phyloP scores from a whole-genome alignment of 2,113 vertebrate genomes.

The Cochlearius cochlearius region DNA sequence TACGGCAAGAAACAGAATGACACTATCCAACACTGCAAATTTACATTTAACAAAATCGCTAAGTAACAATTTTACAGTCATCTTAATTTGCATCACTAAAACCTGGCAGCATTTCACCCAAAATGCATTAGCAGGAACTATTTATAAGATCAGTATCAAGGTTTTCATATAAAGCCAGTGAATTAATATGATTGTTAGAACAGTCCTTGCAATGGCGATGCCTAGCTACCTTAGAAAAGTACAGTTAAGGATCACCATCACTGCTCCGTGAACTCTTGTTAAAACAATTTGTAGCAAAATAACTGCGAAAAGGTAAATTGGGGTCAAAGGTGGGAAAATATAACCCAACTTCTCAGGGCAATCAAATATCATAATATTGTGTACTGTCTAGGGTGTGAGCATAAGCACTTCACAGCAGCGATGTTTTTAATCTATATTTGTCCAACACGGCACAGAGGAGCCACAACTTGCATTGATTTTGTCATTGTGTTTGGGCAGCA shows the following conservation, averaged over 20 bases:
- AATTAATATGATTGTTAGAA: constrained; percentile 60
- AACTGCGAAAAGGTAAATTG: background rate
- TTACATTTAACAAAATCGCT: constrained; percentile 76
- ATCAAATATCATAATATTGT: background rate
- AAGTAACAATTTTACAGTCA: constrained; percentile 79
- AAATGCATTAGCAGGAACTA: constrained; percentile 75
- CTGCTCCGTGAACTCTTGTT: background rate
- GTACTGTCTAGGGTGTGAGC: background rate
- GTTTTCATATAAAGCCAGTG: constrained; percentile 59
- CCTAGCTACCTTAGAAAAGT: constrained; percentile 18
- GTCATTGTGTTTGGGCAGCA: background rate
- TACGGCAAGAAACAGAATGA: constrained; percentile 72
- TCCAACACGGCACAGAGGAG: background rate
- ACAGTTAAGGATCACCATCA: background rate
- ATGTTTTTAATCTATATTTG: constrained; percentile 24
- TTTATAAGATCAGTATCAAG: constrained; percentile 73
- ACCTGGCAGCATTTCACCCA: constrained; percentile 71
- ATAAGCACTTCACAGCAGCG: background rate
- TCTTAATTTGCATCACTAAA: constrained; percentile 79
- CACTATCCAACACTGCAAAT: constrained; percentile 70
- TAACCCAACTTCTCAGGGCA: background rate
- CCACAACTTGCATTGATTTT: constrained; percentile 25
- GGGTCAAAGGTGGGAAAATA: background rate
- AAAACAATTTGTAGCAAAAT: background rate
- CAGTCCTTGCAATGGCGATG: background rate